Evolutionary conservation across 2,888 invertebrate species (phyloP).

Genomic region (Diaperis boleti): DNA sequence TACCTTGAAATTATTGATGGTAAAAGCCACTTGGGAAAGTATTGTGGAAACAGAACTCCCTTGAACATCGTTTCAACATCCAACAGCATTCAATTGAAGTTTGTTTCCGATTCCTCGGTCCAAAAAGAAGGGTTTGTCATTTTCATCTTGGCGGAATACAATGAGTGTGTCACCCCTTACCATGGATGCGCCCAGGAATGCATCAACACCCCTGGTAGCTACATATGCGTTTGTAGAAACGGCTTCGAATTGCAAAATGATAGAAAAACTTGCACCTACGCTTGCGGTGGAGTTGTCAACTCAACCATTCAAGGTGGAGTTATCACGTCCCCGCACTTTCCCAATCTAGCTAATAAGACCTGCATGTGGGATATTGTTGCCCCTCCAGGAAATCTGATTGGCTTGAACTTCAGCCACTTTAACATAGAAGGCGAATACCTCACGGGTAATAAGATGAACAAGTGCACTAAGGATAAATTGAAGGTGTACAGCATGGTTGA

Average conservation of each 20-base stretch:
- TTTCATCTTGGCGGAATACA: constrained; percentile 85
- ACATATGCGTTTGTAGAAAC: constrained; percentile 92
- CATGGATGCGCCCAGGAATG: constrained; percentile 97
- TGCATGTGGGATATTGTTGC: constrained; percentile 98
- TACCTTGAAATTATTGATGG: constrained; percentile 95
- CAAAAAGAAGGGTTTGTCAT: constrained; percentile 98
- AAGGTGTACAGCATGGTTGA: not conserved
- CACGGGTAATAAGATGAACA: not conserved
- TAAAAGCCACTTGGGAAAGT: constrained; percentile 78
- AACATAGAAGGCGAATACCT: constrained; percentile 84
- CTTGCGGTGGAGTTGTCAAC: constrained; percentile 94
- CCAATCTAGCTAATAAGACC: constrained; percentile 93
- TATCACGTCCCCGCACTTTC: constrained; percentile 96
- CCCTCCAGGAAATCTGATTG: constrained; percentile 90
- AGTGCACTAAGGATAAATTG: not conserved
- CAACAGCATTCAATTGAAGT: constrained; percentile 91
- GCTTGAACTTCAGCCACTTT: constrained; percentile 96
- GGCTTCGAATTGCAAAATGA: constrained; percentile 96
- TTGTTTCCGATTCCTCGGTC: constrained; percentile 95
- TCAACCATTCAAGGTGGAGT: constrained; percentile 86
- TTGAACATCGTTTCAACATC: constrained; percentile 91
- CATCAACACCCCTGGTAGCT: constrained; percentile 85
- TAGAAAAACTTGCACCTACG: constrained; percentile 98
- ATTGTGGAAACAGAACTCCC: constrained; percentile 77
- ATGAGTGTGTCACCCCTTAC: constrained; percentile 89